These are phyloP conservation scores for Malaclemys terrapin DNA, from an alignment of 2,113 vertebrate species.

Conservation along the genomic window DNA sequence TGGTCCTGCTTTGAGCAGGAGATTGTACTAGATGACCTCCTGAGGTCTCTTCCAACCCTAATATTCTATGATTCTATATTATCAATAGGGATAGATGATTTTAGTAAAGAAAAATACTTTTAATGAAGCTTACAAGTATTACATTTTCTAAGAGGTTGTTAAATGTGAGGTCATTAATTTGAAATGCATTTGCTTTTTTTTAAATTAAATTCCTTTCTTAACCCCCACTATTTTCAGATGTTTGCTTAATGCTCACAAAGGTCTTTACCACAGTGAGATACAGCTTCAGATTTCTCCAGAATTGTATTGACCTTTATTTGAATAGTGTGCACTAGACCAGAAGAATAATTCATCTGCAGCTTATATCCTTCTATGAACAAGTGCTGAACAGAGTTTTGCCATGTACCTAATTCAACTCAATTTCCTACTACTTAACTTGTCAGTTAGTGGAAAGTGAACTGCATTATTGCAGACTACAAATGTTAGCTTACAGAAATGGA, in stretches of 20 bases:
- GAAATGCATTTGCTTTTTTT: not conserved
- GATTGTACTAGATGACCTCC: too few relatives aligned
- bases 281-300: not conserved
- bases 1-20: too few relatives aligned
- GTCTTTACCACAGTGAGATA: not conserved
- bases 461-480: not conserved
- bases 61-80: too few relatives aligned
- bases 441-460: not conserved
- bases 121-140: too few relatives aligned
- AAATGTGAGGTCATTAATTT: not conserved
- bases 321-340: not conserved
- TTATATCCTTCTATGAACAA: not conserved
- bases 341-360: not conserved
- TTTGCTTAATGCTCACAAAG: not conserved
- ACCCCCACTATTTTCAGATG: not conserved
- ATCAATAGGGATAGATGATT: too few relatives aligned
- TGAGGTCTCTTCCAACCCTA: too few relatives aligned
- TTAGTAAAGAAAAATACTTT: too few relatives aligned
- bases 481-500: not conserved
- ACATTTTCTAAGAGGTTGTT: not conserved
- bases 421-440: not conserved
- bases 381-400: not conserved
- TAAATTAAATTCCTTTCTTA: not conserved
- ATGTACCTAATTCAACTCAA: constrained; percentile 8
- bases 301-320: not conserved